These are phyloP conservation scores for Macrostomum lignano DNA, from an alignment of 1,140 invertebrate species.

Conservation along the genomic window DNA sequence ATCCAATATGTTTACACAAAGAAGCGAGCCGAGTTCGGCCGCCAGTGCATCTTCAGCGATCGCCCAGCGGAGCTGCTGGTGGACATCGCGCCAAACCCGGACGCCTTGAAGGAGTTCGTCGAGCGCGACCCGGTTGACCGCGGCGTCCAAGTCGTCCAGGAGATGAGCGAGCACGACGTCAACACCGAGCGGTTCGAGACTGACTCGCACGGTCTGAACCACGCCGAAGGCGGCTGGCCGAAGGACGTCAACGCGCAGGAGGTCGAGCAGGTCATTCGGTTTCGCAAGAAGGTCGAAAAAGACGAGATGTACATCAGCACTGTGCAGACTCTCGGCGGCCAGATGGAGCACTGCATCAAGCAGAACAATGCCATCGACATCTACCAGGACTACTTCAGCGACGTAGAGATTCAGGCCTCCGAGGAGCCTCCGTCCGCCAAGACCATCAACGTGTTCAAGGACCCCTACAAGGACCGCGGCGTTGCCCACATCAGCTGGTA, in stretches of 20 bases:
- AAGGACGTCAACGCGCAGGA: slow-evolving; percentile 70
- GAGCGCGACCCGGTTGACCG: slow-evolving; percentile 32
- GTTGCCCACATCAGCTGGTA: slow-evolving; percentile 62
- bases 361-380: slow-evolving; percentile 75
- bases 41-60: slow-evolving; percentile 38
- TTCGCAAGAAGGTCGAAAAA: slow-evolving; percentile 73
- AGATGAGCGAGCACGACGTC: slow-evolving; percentile 31
- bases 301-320: slow-evolving; percentile 64
- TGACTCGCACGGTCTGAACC: slow-evolving; percentile 47
- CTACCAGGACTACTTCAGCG: slow-evolving; percentile 60
- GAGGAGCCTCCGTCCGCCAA: slow-evolving; percentile 25
- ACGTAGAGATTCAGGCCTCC: slow-evolving; percentile 19
- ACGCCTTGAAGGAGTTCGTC: slow-evolving; percentile 39
- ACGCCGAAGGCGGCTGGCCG: slow-evolving; percentile 81
- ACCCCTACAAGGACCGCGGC: slow-evolving; percentile 39
- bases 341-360: slow-evolving; percentile 58
- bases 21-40: slow-evolving; percentile 26
- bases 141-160: slow-evolving; percentile 24
- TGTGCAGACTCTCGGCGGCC: slow-evolving; percentile 42
- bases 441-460: slow-evolving; percentile 30
- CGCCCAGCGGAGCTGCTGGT: slow-evolving; percentile 40
- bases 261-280: slow-evolving; percentile 54
- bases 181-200: slow-evolving; percentile 52
- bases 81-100: slow-evolving; percentile 40
- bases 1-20: slow-evolving; percentile 29